Evolutionary conservation across 2,888 invertebrate species (phyloP).

Genomic region (Elegia similella): DNA sequence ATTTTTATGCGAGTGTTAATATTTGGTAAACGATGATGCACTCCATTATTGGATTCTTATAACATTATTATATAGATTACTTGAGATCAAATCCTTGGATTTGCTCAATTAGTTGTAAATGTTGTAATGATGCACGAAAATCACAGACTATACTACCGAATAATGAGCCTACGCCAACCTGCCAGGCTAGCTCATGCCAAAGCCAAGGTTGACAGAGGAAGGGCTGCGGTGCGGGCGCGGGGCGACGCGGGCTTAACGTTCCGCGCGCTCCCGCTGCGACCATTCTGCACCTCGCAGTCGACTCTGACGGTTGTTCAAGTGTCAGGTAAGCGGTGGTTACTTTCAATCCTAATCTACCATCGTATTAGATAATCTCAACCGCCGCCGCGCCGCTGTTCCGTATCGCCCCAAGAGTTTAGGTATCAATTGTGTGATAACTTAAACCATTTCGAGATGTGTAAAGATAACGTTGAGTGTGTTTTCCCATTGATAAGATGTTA

Average conservation of each 20-base stretch:
- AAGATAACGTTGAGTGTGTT: conserved; percentile 67
- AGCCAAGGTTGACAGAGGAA: conserved; percentile 76
- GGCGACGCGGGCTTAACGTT: conserved; percentile 73
- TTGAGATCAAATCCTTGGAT: conserved; percentile 30
- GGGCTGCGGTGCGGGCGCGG: conserved; percentile 70
- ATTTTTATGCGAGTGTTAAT: background rate
- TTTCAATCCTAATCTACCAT: conserved; percentile 51
- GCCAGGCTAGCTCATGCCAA: conserved; percentile 62
- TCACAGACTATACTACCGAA: conserved; percentile 32
- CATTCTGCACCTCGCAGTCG: conserved; percentile 82
- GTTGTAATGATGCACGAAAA: conserved; percentile 38
- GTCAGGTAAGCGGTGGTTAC: conserved; percentile 78
- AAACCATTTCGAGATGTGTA: conserved; percentile 62
- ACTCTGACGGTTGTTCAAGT: conserved; percentile 80
- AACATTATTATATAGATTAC: conserved; percentile 8
- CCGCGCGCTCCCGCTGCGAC: conserved; percentile 72
- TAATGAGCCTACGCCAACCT: conserved; percentile 49
- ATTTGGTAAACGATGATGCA: background rate
- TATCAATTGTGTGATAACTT: conserved; percentile 57
- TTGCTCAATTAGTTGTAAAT: conserved; percentile 27
- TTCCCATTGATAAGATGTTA: conserved; percentile 57
- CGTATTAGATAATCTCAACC: conserved; percentile 37
- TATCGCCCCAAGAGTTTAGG: conserved; percentile 45
- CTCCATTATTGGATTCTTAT: background rate
- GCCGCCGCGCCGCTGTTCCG: conserved; percentile 39